Evolutionary conservation across 2,797 vertebrate genomes (phyloP), one percentile per base, ranked within the genome.

Genomic region (Crenichthys baileyi): DNA sequence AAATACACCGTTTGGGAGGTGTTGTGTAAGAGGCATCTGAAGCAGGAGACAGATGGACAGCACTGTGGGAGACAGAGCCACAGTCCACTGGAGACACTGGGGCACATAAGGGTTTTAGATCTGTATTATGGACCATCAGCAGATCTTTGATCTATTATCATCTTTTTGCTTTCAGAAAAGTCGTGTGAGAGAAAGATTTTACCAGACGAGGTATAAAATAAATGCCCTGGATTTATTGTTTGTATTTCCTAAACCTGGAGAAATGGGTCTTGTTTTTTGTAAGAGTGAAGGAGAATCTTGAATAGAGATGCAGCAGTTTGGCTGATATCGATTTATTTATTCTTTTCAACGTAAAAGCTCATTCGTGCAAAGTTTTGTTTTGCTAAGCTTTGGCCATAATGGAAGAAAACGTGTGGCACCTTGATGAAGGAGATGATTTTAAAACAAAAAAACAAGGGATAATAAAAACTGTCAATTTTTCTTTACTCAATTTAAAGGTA

Each of bases 11-110:
- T 50, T 15, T 63, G 26, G 36, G 36, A 36, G 44, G 24, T 3
- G 39, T 53, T 74, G n/a, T 70, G 56, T 60, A 48, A 63, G 71
- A 70, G 16, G 72, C 48, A 53, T 20, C 67, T 71, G 24, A 70
- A 85, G 63, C 82, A 83, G 86, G 79, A 73, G 56, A 75, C 88
- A 89, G 85, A 84, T 88, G 86, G 86, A 83, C 63, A 24, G 26
- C 77, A 68, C 85, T 74, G 83, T 70, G 70, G 77, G 85, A 84
- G 77, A 80, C 78, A 81, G 78, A 73, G 77, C 72, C 58, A 67
- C 77, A 18, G 29, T 70, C 73, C 68, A 26, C 31, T 48, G 24
- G 76, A 87, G 41, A 78, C 24, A 53, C 39, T 56, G 26, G 79
- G 53, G 72, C 26, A 73, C 20, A 77, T n/a, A 67, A 44, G 77